A percentile compares a stretch with the other conserved stretches of the same genome.
Evolutionary conservation across 2,888 invertebrate species (phyloP).

Genomic region (Hemicrepidius hirtus): DNA sequence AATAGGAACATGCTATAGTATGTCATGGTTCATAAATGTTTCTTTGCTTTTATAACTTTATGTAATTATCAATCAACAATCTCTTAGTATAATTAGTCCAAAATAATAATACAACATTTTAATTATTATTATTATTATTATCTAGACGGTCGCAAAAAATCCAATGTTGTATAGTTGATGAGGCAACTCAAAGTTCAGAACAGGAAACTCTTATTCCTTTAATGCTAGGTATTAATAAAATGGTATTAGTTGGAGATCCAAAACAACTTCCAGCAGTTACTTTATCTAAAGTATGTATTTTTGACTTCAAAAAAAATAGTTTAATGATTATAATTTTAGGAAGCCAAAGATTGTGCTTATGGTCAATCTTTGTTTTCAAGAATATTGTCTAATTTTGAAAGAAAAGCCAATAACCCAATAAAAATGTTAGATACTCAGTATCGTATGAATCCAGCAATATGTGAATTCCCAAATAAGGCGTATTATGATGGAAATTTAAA

Average conservation of each 20-base stretch:
- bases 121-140: neutral
- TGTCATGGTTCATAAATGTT: too few species aligned
- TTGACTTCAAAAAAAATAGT: neutral
- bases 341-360: conserved; percentile 81
- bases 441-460: conserved; percentile 90
- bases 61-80: too few species aligned
- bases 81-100: too few species aligned
- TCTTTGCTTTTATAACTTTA: too few species aligned
- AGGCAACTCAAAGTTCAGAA: conserved; percentile 92
- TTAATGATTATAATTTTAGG: conserved; percentile 70
- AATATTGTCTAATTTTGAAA: conserved; percentile 77
- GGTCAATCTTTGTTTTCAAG: conserved; percentile 87
- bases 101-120: too few species aligned
- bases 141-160: conserved; percentile 60
- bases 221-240: conserved; percentile 81
- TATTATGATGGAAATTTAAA: conserved; percentile 77
- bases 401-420: conserved; percentile 70
- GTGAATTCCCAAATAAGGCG: conserved; percentile 84
- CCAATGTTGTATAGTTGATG: conserved; percentile 87
- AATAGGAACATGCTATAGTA: too few species aligned
- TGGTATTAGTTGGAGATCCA: conserved; percentile 91
- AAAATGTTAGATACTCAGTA: conserved; percentile 82
- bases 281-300: conserved; percentile 77
- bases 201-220: conserved; percentile 88
- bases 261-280: conserved; percentile 89